A percentile compares a stretch with the other conserved stretches of the same genome.
phyloP scores from a whole-genome alignment of 1,140 invertebrate genomes.

The Gryllus bimaculatus region DNA sequence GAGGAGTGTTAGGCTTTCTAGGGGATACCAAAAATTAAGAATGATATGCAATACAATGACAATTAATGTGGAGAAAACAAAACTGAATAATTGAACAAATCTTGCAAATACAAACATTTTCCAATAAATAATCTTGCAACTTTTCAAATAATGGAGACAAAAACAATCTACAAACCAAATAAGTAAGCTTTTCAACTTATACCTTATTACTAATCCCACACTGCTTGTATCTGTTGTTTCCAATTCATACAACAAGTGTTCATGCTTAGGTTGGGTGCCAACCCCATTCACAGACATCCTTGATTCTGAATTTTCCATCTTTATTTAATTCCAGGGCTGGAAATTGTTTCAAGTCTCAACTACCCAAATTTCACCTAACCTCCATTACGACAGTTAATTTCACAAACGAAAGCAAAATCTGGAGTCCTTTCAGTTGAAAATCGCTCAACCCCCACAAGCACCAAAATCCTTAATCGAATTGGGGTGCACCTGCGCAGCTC shows the following conservation, averaged over 20 bases:
- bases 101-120: not conserved
- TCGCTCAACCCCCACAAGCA: constrained; percentile 7
- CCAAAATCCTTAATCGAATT: constrained; percentile 19
- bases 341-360: not conserved
- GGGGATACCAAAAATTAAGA: not conserved
- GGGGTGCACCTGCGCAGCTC: constrained; percentile 33
- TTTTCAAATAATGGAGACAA: not conserved
- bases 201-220: constrained; percentile 55
- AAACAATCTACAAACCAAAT: not conserved
- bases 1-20: too few species aligned
- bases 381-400: not conserved
- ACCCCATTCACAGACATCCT: constrained; percentile 13
- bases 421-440: not conserved
- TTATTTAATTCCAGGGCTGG: not conserved
- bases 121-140: not conserved
- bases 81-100: not conserved
- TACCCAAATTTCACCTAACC: not conserved
- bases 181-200: constrained; percentile 20
- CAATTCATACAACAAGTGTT: constrained; percentile 52
- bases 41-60: not conserved
- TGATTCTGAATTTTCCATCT: not conserved
- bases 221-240: constrained; percentile 53
- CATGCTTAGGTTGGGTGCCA: constrained; percentile 33
- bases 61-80: not conserved
- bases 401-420: not conserved